Conservation (phyloP, 1,140 invertebrate genomes). For the Protaetia brevitarsis region DNA sequence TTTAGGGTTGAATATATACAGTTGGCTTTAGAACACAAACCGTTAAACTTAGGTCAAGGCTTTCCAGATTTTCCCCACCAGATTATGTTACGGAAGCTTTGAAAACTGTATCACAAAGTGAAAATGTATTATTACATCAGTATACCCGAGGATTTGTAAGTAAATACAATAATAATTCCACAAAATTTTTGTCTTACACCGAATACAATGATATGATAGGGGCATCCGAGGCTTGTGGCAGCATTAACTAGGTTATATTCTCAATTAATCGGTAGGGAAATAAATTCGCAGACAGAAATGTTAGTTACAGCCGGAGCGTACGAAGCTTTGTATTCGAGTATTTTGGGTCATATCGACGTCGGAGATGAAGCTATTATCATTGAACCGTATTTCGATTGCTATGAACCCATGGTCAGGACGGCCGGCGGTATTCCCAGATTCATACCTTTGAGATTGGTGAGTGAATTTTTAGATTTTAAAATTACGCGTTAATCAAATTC, state of each 20-base stretch:
- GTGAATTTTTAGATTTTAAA: conserved; percentile 28
- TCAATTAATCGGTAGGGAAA: conserved; percentile 65
- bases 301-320: conserved; percentile 91
- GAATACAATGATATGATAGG: conserved; percentile 67
- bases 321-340: conserved; percentile 81
- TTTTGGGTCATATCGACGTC: conserved; percentile 75
- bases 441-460: conserved; percentile 81
- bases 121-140: conserved; percentile 82
- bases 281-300: conserved; percentile 66
- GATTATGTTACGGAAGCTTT: conserved; percentile 80
- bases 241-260: conserved; percentile 84
- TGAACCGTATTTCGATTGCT: conserved; percentile 98
- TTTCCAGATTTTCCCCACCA: conserved; percentile 93
- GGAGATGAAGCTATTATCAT: conserved; percentile 96
- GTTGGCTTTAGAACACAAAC: conserved; percentile 82
- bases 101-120: conserved; percentile 60
- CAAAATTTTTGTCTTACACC: neutral
- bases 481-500: neutral
- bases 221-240: conserved; percentile 86
- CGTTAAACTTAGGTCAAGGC: conserved; percentile 95
- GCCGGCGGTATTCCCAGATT: conserved; percentile 86
- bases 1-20: conserved; percentile 96
- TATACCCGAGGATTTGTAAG: conserved; percentile 84
- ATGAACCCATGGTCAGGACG: conserved; percentile 88
- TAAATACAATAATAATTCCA: conserved; percentile 13